A percentile compares a stretch with the other conserved stretches of the same genome.
Conservation (phyloP, 2,113 vertebrate species). For the Ptilorrhoa leucosticta region DNA sequence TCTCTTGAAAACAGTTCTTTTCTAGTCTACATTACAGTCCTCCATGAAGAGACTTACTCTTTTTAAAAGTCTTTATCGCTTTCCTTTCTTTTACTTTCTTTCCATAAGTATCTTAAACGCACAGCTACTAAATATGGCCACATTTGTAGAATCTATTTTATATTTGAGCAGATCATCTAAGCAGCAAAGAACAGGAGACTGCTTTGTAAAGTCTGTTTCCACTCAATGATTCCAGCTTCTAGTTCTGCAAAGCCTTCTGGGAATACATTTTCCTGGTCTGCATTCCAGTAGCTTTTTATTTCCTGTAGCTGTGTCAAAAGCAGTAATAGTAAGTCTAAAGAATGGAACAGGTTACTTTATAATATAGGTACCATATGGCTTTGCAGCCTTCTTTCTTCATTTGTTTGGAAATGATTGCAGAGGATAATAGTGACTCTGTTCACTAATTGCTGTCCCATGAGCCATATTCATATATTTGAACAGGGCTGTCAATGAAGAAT, state of each 20-base stretch:
- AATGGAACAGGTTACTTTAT: slow-evolving; percentile 68
- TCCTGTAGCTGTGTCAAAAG: slow-evolving; percentile 74
- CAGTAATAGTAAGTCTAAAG: slow-evolving; percentile 61
- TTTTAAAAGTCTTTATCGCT: not conserved
- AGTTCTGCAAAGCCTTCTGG: slow-evolving; percentile 72
- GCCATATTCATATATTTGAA: not conserved
- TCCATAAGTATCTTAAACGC: not conserved
- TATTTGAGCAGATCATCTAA: slow-evolving; percentile 46
- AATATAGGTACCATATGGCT: slow-evolving; percentile 67
- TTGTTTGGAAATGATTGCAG: slow-evolving; percentile 45
- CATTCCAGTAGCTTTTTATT: slow-evolving; percentile 79
- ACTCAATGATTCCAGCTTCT: slow-evolving; percentile 72
- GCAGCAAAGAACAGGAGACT: slow-evolving; percentile 44
- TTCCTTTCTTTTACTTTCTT: not conserved
- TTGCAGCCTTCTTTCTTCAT: slow-evolving; percentile 15
- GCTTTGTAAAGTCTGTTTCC: slow-evolving; percentile 73
- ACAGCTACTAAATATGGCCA: slow-evolving; percentile 18
- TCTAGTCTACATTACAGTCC: not conserved
- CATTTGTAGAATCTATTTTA: slow-evolving; percentile 44
- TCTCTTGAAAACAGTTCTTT: not conserved
- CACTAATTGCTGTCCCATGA: slow-evolving; percentile 32
- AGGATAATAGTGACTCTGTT: slow-evolving; percentile 32
- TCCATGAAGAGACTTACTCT: not conserved
- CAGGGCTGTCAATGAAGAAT: not conserved
- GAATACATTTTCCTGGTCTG: slow-evolving; percentile 69